Evolutionary conservation across 2,113 vertebrate genomes (phyloP).

Genomic region (Henicopernis longicauda): DNA sequence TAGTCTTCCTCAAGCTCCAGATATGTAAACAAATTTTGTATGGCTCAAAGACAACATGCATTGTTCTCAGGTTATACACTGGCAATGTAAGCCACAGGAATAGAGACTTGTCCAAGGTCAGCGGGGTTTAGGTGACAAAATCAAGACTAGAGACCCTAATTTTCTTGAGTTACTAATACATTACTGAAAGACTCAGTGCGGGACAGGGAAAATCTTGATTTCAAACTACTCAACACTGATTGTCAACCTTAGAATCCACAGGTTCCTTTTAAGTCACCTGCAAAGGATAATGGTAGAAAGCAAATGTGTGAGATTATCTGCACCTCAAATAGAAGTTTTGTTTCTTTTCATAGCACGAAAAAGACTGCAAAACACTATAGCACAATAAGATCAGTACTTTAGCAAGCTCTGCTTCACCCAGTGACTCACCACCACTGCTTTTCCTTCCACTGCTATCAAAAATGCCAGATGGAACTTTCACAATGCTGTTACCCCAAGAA

Average conservation of each 20-base stretch:
- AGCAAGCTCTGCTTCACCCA: not conserved
- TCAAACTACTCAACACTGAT: not conserved
- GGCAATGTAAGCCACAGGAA: not conserved
- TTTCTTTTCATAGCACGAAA: not conserved
- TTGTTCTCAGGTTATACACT: not conserved
- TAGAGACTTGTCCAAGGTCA: not conserved
- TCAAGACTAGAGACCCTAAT: not conserved
- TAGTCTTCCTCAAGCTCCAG: not conserved
- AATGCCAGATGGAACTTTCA: constrained; percentile 84
- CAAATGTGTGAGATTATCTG: not conserved
- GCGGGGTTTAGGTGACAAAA: not conserved
- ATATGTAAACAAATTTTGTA: not conserved
- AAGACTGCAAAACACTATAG: not conserved
- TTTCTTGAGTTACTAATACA: not conserved
- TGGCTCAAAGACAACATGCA: not conserved
- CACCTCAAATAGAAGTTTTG: not conserved
- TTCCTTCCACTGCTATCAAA: constrained; percentile 75
- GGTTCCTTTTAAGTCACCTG: not conserved
- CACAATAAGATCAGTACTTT: not conserved
- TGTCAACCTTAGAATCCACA: not conserved
- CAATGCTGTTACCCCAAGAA: constrained; percentile 81
- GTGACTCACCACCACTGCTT: constrained; percentile 77
- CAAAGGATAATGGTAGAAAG: not conserved
- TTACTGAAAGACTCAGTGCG: not conserved
- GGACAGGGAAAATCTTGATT: not conserved